A percentile compares a stretch with the other conserved stretches of the same genome.
Evolutionary conservation across 1,140 invertebrate genomes (phyloP).

Genomic region (Drosophila subpulchrella): DNA sequence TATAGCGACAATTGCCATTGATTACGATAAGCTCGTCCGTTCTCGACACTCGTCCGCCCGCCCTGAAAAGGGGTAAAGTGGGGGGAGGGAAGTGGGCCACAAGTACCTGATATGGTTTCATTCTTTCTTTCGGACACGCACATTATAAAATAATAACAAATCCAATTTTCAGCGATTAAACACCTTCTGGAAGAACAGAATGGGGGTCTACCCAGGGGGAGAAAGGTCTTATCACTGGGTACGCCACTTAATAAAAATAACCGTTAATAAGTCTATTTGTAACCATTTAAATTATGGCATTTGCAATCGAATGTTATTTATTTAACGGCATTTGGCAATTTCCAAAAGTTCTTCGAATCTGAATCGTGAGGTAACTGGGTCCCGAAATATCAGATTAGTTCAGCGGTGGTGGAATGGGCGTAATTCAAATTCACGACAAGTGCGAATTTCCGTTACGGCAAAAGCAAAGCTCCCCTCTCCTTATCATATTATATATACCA

Average conservation of each 20-base stretch:
- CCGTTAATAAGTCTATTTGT: constrained; percentile 76
- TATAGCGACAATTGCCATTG: constrained; percentile 69
- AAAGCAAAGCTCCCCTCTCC: constrained; percentile 3
- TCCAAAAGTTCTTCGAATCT: background rate
- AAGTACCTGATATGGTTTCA: constrained; percentile 31
- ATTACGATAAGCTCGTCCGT: constrained; percentile 67
- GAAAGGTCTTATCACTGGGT: constrained; percentile 55
- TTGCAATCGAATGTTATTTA: constrained; percentile 41
- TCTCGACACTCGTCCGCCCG: constrained; percentile 19
- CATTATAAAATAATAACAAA: constrained; percentile 67
- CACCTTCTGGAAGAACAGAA: background rate
- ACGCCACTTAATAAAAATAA: constrained; percentile 81
- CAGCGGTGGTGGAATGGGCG: constrained; percentile 37
- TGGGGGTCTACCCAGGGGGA: background rate
- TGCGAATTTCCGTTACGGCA: constrained; percentile 66
- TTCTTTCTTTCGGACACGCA: constrained; percentile 30
- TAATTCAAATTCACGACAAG: constrained; percentile 43
- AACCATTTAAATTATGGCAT: constrained; percentile 78
- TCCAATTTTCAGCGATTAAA: constrained; percentile 68
- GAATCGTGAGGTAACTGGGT: constrained; percentile 40
- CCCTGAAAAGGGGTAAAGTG: background rate
- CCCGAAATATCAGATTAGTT: constrained; percentile 51
- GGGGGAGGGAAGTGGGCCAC: background rate
- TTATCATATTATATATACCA: constrained; percentile 18
- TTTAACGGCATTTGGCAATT: constrained; percentile 23